Evolutionary conservation across 1,140 invertebrate species (phyloP).

Genomic region (Trachymyrmex cornetzi): DNA sequence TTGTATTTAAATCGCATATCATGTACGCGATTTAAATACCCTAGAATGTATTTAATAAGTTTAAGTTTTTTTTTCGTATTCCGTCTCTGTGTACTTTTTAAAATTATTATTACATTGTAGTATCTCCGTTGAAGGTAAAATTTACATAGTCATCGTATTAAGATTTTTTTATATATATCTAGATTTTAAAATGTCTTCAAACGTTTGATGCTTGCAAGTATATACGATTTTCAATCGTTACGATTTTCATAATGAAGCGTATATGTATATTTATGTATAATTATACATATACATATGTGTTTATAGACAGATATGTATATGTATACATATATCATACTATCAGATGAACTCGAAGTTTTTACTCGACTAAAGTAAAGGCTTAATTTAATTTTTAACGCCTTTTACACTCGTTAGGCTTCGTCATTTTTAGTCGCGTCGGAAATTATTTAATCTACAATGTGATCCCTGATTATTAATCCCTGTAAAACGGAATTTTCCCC

Average conservation of each 20-base stretch:
- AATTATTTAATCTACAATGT: constrained; percentile 68
- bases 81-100: not conserved
- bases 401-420: constrained; percentile 44
- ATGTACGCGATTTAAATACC: too few relatives aligned
- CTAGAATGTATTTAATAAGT: constrained; percentile 7
- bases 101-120: constrained; percentile 18
- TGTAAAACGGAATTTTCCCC: constrained; percentile 58
- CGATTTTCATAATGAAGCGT: constrained; percentile 44
- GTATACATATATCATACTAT: constrained; percentile 19
- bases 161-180: not conserved
- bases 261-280: constrained; percentile 22
- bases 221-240: constrained; percentile 37
- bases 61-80: not conserved
- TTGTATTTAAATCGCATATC: constrained; percentile 23
- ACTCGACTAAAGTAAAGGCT: constrained; percentile 44
- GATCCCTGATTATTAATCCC: constrained; percentile 74
- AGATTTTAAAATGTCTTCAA: constrained; percentile 9
- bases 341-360: constrained; percentile 50
- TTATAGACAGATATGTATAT: not conserved
- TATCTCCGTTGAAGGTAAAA: constrained; percentile 37
- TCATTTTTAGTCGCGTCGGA: constrained; percentile 66
- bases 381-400: constrained; percentile 65
- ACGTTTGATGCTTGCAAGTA: constrained; percentile 35
- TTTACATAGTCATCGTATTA: constrained; percentile 29
- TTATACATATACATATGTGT: not conserved